Evolutionary conservation across 2,113 vertebrate species (phyloP).

Genomic region (Python bivittatus): DNA sequence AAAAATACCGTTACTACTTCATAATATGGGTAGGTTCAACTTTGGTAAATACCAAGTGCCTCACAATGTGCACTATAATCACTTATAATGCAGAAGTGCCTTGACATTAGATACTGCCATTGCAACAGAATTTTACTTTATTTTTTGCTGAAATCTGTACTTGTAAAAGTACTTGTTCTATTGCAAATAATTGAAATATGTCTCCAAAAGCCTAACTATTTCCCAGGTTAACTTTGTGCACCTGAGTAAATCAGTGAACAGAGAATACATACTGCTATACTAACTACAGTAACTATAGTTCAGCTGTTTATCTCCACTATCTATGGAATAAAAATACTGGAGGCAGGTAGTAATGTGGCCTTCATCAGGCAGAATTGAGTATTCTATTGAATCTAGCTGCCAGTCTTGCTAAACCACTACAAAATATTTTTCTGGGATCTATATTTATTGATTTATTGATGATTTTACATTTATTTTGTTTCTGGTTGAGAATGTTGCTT

Average conservation of each 20-base stretch:
- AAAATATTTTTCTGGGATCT: not conserved
- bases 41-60: not conserved
- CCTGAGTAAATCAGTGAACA: too few species aligned
- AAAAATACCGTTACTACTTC: not conserved
- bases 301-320: not conserved
- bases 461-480: not conserved
- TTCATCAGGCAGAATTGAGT: not conserved
- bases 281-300: not conserved
- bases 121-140: too few species aligned
- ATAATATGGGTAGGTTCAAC: not conserved
- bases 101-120: too few species aligned
- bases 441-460: not conserved
- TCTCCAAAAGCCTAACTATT: too few species aligned
- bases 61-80: not conserved
- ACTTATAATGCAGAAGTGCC: constrained; percentile 7
- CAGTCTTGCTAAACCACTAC: not conserved
- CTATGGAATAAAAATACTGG: not conserved
- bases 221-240: too few species aligned
- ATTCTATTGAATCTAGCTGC: not conserved
- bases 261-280: not conserved
- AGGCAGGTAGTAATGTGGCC: not conserved
- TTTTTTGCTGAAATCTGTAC: too few species aligned
- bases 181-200: too few species aligned
- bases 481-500: not conserved
- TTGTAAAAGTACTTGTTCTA: too few species aligned